These are phyloP conservation scores for Adineta ricciae DNA, from an alignment of 2,888 invertebrate genomes.

Conservation along the genomic window DNA sequence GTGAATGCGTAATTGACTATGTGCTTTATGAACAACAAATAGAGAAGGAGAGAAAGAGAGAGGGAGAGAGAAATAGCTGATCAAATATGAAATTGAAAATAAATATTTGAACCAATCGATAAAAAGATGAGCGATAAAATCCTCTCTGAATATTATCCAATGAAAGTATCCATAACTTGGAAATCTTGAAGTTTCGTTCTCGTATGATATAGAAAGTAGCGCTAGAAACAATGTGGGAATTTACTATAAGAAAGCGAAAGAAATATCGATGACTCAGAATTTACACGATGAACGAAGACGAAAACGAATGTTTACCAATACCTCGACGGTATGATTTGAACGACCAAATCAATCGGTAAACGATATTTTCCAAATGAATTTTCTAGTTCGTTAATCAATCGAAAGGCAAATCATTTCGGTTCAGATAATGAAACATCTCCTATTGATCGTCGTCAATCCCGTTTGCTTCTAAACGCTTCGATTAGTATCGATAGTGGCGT, in stretches of 20 bases:
- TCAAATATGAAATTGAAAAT: background rate
- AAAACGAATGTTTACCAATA: background rate
- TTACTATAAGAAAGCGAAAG: background rate
- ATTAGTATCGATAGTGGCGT: background rate
- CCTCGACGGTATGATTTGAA: background rate
- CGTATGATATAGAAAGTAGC: no score
- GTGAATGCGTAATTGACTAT: background rate
- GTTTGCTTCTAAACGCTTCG: background rate
- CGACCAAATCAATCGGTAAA: background rate
- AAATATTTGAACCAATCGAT: conserved; percentile 4
- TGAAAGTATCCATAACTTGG: background rate
- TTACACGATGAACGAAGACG: background rate
- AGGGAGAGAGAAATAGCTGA: background rate
- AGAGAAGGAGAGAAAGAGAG: background rate
- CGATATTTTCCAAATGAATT: background rate
- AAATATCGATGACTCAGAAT: background rate
- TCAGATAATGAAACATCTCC: background rate
- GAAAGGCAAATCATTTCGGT: background rate
- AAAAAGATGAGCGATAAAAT: background rate
- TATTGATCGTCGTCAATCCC: background rate
- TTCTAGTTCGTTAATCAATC: background rate
- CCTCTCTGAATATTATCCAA: background rate
- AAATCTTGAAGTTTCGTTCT: no score
- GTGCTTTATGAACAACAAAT: background rate
- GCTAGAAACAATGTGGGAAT: no score